These are phyloP conservation scores for Clangula hyemalis DNA, from an alignment of 2,797 vertebrate species.

Conservation along the genomic window DNA sequence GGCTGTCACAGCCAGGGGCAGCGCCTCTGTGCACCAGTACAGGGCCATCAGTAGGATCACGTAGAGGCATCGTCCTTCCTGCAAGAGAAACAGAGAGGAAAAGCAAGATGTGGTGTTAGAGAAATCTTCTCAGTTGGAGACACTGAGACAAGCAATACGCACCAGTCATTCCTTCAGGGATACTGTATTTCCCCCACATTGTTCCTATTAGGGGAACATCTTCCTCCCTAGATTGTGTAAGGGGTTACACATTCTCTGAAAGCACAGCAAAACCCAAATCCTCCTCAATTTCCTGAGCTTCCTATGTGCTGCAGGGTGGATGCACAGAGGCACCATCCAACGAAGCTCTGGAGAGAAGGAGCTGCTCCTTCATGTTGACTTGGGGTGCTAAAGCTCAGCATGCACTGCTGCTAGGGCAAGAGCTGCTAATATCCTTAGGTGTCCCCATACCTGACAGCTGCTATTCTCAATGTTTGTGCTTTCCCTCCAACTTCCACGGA, in stretches of 20 bases:
- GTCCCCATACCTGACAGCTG: neutral
- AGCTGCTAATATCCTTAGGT: neutral
- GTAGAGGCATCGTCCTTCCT: slow-evolving; percentile 97
- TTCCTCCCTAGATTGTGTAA: fast-evolving
- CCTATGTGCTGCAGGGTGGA: fast-evolving
- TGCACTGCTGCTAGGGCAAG: neutral
- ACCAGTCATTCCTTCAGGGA: neutral
- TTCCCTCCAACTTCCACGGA: neutral
- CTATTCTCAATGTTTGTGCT: neutral
- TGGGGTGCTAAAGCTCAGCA: neutral
- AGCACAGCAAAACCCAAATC: neutral
- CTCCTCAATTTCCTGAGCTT: neutral
- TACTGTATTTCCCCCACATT: neutral
- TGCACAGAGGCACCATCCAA: neutral
- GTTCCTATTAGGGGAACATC: neutral
- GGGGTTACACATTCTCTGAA: neutral
- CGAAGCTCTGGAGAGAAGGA: neutral
- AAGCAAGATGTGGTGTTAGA: neutral
- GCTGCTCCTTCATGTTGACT: neutral
- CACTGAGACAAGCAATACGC: neutral
- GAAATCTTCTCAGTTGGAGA: neutral
- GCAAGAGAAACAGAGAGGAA: slow-evolving; percentile 12
- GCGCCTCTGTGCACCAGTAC: slow-evolving; percentile 96
- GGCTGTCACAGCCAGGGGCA: slow-evolving; percentile 93
- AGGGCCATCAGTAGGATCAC: slow-evolving; percentile 93